Percentiles rank a stretch among this genome's conserved stretches.
These are phyloP conservation scores for Atrina japonica DNA, from an alignment of 2,888 invertebrate species.

Conservation along the genomic window DNA sequence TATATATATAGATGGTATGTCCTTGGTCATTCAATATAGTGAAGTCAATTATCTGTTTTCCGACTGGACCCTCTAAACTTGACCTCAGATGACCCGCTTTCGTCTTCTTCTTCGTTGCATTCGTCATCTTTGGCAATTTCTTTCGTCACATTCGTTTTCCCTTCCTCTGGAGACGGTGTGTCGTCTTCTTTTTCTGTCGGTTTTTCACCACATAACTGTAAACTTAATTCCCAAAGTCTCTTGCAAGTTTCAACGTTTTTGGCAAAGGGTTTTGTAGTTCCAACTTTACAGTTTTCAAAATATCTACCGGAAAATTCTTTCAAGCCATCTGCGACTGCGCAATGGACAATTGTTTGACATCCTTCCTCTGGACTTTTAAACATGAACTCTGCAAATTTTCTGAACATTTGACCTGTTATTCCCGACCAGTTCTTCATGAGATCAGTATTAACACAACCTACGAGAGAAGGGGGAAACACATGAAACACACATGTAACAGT, in stretches of 20 bases:
- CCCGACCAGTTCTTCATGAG: constrained; percentile 73
- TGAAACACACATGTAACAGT: neutral
- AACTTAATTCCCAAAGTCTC: constrained; percentile 67
- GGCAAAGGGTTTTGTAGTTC: constrained; percentile 52
- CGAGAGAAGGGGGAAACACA: neutral
- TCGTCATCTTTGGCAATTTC: no score
- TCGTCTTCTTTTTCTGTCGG: no score
- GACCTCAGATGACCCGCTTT: no score
- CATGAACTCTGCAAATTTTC: constrained; percentile 64
- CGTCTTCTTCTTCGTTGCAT: no score
- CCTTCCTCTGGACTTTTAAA: constrained; percentile 76
- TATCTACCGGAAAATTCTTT: constrained; percentile 67
- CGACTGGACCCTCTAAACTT: no score
- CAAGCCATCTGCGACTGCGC: constrained; percentile 70
- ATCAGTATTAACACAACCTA: constrained; percentile 71
- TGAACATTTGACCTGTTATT: constrained; percentile 65
- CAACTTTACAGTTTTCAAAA: constrained; percentile 64
- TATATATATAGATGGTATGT: no score
- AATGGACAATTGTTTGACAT: constrained; percentile 73
- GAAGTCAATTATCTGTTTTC: no score
- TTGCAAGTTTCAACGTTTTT: constrained; percentile 58
- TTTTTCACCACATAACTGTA: constrained; percentile 61
- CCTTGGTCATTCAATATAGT: no score
- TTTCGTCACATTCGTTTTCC: no score
- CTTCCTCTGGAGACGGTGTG: no score